These are phyloP conservation scores for Hypsopygia costalis DNA, from an alignment of 2,888 invertebrate genomes.

Conservation along the genomic window DNA sequence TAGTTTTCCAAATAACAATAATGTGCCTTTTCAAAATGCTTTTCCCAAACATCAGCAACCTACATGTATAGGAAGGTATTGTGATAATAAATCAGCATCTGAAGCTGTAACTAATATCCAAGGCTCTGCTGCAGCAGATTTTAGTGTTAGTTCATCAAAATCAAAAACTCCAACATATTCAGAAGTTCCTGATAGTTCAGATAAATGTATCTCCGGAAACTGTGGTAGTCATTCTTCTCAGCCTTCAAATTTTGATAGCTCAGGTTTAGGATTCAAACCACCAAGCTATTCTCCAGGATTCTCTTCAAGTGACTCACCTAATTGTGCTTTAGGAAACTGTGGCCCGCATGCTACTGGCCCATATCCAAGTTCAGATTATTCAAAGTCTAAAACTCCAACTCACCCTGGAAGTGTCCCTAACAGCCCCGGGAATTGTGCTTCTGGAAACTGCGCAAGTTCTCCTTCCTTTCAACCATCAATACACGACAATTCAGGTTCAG, in stretches of 20 bases:
- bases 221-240: slow-evolving; percentile 22
- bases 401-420: background rate
- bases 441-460: background rate
- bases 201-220: slow-evolving; percentile 25
- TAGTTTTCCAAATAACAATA: too few relatives aligned
- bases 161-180: background rate
- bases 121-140: background rate
- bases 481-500: background rate
- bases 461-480: background rate
- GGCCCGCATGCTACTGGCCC: background rate
- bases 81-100: background rate
- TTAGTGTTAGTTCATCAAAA: too few relatives aligned
- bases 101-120: background rate
- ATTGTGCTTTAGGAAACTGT: slow-evolving; percentile 21
- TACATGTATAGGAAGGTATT: background rate
- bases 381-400: slow-evolving; percentile 1
- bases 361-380: background rate
- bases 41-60: background rate
- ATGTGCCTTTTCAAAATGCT: slow-evolving; percentile 26
- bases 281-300: slow-evolving; percentile 2
- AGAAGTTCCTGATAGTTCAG: slow-evolving; percentile 4
- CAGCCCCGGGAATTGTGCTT: background rate
- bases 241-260: slow-evolving; percentile 6
- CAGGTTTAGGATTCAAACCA: slow-evolving; percentile 1
- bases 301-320: slow-evolving; percentile 7